These are phyloP conservation scores for Halichoeres trimaculatus DNA, from an alignment of 2,113 vertebrate species.

Conservation along the genomic window DNA sequence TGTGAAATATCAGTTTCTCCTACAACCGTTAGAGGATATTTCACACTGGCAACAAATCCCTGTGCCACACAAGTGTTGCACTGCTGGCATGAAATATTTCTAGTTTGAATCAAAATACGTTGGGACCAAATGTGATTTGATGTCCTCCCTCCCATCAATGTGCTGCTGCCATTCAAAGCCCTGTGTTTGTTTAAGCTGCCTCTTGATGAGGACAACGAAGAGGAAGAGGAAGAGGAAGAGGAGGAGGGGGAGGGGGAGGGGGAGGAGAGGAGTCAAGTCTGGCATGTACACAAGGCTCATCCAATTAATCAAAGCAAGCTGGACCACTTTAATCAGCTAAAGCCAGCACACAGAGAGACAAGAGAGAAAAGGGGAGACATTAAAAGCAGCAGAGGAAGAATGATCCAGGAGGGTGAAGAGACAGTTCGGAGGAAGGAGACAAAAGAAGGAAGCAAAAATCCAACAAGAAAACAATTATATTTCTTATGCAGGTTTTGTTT, in stretches of 20 bases:
- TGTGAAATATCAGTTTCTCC: neutral
- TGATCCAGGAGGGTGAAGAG: conserved; percentile 31
- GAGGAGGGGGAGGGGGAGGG: conserved; percentile 3
- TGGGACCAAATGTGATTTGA: neutral
- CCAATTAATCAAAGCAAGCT: conserved; percentile 74
- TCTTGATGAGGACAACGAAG: conserved; percentile 1
- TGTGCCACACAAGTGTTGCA: too few relatives aligned
- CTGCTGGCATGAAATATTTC: too few relatives aligned
- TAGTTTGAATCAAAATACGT: too few relatives aligned
- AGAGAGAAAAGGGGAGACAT: conserved; percentile 19
- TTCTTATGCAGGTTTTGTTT: too few relatives aligned
- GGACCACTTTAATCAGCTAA: conserved; percentile 70
- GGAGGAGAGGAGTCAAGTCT: conserved; percentile 22
- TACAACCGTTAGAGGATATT: too few relatives aligned
- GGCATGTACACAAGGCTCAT: conserved; percentile 66
- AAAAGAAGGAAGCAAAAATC: neutral
- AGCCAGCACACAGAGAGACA: conserved; percentile 30
- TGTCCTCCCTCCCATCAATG: conserved; percentile 21
- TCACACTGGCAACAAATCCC: too few relatives aligned
- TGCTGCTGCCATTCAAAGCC: conserved; percentile 28
- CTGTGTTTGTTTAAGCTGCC: conserved; percentile 43
- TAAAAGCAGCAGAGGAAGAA: conserved; percentile 36
- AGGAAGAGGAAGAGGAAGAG: conserved; percentile 2
- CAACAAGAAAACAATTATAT: neutral
- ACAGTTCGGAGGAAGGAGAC: neutral